A percentile compares a stretch with the other conserved stretches of the same genome.
These are phyloP conservation scores for Cossypha caffra DNA, from an alignment of 2,797 vertebrate genomes.

Conservation along the genomic window DNA sequence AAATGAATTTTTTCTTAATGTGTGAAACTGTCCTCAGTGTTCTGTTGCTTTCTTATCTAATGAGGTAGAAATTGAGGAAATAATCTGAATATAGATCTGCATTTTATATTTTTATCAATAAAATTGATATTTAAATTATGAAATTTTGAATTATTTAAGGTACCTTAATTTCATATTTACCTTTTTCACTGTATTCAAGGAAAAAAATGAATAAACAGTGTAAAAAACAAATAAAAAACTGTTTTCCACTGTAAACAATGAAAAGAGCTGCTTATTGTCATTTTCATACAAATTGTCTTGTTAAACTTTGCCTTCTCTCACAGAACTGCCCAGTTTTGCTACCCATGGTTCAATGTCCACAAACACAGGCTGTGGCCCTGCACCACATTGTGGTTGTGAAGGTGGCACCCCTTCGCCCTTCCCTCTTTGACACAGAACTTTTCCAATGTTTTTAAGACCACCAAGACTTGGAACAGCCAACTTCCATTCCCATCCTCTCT, in stretches of 20 bases:
- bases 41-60: background rate
- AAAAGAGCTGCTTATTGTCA: background rate
- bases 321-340: background rate
- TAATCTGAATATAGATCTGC: background rate
- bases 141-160: background rate
- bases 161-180: background rate
- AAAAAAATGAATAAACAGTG: background rate
- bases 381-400: accelerated
- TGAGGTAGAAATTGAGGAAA: background rate
- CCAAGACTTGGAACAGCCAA: background rate
- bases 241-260: background rate
- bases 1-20: background rate
- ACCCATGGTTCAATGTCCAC: background rate
- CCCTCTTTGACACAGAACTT: background rate
- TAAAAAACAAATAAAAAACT: background rate
- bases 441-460: background rate
- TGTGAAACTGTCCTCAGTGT: background rate
- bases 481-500: background rate
- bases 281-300: background rate
- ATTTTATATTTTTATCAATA: background rate
- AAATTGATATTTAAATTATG: background rate
- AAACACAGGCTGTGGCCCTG: background rate
- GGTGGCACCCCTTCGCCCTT: background rate
- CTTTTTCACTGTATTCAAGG: background rate
- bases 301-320: background rate